phyloP scores from a whole-genome alignment of 1,140 invertebrate genomes.

The Neotoxoptera formosana region DNA sequence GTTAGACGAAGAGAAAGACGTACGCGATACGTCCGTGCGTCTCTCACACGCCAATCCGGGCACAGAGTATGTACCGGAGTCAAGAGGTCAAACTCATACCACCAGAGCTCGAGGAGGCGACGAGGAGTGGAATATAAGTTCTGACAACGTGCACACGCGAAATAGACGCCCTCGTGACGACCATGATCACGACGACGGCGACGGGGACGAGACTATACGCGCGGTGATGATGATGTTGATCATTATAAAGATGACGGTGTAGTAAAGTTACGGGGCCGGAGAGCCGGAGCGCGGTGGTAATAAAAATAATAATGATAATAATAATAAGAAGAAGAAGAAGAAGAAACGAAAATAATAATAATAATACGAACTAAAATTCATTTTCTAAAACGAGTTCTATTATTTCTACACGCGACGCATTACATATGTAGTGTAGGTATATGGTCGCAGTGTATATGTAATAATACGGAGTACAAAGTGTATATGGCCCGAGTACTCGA shows the following conservation, averaged over 20 bases:
- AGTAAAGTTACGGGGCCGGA: not conserved
- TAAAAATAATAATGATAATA: constrained; percentile 38
- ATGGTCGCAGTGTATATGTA: not conserved
- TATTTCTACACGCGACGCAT: constrained; percentile 6
- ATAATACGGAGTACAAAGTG: not conserved
- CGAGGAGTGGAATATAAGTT: not conserved
- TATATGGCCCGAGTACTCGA: not conserved
- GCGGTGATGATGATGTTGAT: constrained; percentile 39
- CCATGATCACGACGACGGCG: constrained; percentile 37
- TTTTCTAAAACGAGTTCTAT: constrained; percentile 41
- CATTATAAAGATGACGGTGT: constrained; percentile 51
- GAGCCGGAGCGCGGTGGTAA: not conserved
- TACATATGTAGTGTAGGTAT: constrained; percentile 38
- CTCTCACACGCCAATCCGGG: constrained; percentile 36
- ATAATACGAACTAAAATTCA: constrained; percentile 43
- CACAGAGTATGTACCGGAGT: not conserved
- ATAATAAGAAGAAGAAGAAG: constrained; percentile 23
- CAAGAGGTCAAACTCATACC: constrained; percentile 48
- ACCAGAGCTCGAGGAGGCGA: not conserved
- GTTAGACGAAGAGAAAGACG: not conserved
- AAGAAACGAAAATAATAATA: constrained; percentile 24
- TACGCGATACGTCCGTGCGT: not conserved
- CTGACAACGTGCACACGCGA: constrained; percentile 48
- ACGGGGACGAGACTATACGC: not conserved
- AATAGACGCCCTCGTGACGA: constrained; percentile 48